phyloP scores from a whole-genome alignment of 2,888 invertebrate species.

The Gastracanthus pulcherrimus region DNA sequence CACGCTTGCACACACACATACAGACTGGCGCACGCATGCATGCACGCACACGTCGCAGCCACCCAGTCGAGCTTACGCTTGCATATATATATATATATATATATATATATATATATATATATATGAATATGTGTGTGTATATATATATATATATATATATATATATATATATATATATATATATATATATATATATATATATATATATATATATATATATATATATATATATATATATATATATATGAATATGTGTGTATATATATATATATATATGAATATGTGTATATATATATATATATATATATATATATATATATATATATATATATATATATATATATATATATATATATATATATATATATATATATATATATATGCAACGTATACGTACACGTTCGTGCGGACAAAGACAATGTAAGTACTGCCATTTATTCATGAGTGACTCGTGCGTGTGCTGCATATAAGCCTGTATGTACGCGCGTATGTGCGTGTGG shows the following conservation, averaged over 20 bases:
- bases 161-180: background rate
- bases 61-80: background rate
- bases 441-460: slow-evolving; percentile 8
- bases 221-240: background rate
- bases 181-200: too few relatives aligned
- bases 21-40: too few relatives aligned
- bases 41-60: too few relatives aligned
- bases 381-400: too few relatives aligned
- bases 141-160: background rate
- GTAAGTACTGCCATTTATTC: slow-evolving; percentile 54
- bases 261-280: background rate
- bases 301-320: background rate
- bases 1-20: background rate
- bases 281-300: background rate
- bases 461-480: background rate
- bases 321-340: background rate
- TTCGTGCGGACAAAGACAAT: slow-evolving; percentile 53
- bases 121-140: too few relatives aligned
- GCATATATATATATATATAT: too few relatives aligned
- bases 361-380: background rate
- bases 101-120: too few relatives aligned
- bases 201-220: background rate
- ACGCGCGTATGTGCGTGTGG: background rate
- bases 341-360: too few relatives aligned
- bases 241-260: too few relatives aligned